phyloP scores from a whole-genome alignment of 1,140 invertebrate genomes.

The Myzus persicae region DNA sequence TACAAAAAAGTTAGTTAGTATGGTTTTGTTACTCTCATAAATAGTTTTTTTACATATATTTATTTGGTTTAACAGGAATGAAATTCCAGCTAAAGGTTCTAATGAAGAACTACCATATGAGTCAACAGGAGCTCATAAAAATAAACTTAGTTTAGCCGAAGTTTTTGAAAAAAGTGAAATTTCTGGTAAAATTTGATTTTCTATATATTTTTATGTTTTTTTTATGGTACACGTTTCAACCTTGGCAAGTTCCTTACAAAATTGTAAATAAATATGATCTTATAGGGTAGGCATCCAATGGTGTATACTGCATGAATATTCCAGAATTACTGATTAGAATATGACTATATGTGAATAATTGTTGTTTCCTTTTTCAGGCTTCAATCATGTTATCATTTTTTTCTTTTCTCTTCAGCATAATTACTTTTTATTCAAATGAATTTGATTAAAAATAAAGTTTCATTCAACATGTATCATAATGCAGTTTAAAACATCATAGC shows the following conservation, averaged over 20 bases:
- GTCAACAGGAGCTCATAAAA: constrained; percentile 45
- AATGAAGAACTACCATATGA: constrained; percentile 48
- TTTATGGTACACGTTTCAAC: background rate
- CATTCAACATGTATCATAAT: too few species aligned
- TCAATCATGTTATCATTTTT: background rate
- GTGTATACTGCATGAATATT: background rate
- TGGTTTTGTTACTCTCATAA: background rate
- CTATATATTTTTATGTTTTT: background rate
- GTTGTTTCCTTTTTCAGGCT: background rate
- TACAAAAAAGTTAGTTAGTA: constrained; percentile 6
- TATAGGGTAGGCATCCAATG: background rate
- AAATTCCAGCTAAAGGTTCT: background rate
- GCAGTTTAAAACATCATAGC: too few species aligned
- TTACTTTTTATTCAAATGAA: too few species aligned
- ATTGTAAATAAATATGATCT: background rate
- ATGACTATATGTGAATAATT: too few species aligned
- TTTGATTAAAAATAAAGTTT: too few species aligned
- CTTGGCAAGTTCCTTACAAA: background rate
- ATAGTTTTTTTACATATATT: background rate
- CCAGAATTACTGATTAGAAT: background rate
- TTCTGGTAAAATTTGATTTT: background rate
- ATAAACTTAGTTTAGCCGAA: constrained; percentile 18
- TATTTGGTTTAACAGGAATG: background rate
- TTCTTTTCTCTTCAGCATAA: background rate
- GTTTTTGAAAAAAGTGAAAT: constrained; percentile 20